These are phyloP conservation scores for Neodiprion lecontei DNA, from an alignment of 1,140 invertebrate species.

Conservation along the genomic window DNA sequence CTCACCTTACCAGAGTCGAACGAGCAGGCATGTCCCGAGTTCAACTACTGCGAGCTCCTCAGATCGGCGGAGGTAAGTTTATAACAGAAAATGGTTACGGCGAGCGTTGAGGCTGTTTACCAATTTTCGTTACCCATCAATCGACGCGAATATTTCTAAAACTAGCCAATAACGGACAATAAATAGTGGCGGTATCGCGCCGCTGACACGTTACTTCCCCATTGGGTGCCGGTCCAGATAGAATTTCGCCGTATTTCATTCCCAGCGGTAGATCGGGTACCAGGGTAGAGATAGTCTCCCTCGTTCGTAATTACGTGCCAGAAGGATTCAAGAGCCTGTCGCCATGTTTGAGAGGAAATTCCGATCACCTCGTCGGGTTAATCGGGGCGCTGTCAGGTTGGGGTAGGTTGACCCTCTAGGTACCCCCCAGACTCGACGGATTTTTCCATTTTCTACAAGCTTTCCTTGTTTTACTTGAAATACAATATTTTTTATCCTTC, in stretches of 20 bases:
- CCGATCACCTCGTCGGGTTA: slow-evolving; percentile 4
- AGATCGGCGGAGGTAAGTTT: slow-evolving; percentile 68
- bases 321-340: slow-evolving; percentile 4
- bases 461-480: too few species aligned
- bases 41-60: slow-evolving; percentile 70
- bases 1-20: slow-evolving; percentile 69
- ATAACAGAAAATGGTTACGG: not conserved
- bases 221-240: not conserved
- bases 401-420: not conserved
- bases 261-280: not conserved
- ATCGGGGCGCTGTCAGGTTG: slow-evolving; percentile 6
- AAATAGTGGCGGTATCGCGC: not conserved
- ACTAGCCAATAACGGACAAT: not conserved
- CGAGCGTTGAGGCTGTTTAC: not conserved
- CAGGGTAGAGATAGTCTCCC: too few species aligned
- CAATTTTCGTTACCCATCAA: not conserved
- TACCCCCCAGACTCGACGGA: not conserved
- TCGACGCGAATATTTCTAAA: not conserved
- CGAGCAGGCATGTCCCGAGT: slow-evolving; percentile 71
- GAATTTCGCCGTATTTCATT: not conserved
- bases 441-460: too few species aligned
- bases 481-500: too few species aligned
- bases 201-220: not conserved
- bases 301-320: not conserved
- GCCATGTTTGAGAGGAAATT: slow-evolving; percentile 7